phyloP scores from a whole-genome alignment of 2,888 invertebrate genomes.

The Caenorhabditis parvicauda region DNA sequence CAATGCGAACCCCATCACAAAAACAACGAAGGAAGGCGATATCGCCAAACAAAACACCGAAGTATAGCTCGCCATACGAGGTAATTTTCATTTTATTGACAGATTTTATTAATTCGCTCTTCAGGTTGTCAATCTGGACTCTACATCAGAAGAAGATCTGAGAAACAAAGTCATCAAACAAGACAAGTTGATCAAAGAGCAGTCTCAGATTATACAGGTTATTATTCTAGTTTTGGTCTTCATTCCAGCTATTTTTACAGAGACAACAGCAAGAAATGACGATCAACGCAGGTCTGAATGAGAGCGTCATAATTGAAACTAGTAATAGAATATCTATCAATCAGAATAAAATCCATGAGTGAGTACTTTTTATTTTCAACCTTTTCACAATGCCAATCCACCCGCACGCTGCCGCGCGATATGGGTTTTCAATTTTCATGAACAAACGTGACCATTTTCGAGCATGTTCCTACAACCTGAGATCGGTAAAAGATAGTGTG shows the following conservation, averaged over 20 bases:
- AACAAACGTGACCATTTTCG: no score
- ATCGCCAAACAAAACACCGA: slow-evolving; percentile 3
- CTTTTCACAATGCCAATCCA: no score
- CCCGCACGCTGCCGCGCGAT: no score
- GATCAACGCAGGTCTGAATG: slow-evolving; percentile 14
- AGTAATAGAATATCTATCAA: slow-evolving; percentile 18
- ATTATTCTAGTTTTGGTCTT: no score
- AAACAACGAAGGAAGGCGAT: slow-evolving; percentile 12
- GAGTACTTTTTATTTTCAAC: no score
- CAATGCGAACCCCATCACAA: no score
- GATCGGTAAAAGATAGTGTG: no score
- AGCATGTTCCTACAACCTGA: no score
- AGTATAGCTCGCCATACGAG: slow-evolving; percentile 12
- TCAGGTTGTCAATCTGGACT: slow-evolving; percentile 5
- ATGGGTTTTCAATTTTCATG: no score
- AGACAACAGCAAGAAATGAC: slow-evolving; percentile 1
- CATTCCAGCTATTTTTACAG: no score
- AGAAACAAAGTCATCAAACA: slow-evolving; percentile 6
- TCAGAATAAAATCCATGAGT: slow-evolving; percentile 14
- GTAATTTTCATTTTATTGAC: neutral
- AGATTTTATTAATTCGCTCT: neutral
- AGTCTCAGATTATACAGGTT: slow-evolving; percentile 4
- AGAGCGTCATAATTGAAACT: slow-evolving; percentile 15
- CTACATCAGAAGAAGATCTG: slow-evolving; percentile 5
- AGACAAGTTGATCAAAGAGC: slow-evolving; percentile 6